Base-by-base conservation (phyloP, 2,888 invertebrate species). In the Charanyca ferruginea region DNA sequence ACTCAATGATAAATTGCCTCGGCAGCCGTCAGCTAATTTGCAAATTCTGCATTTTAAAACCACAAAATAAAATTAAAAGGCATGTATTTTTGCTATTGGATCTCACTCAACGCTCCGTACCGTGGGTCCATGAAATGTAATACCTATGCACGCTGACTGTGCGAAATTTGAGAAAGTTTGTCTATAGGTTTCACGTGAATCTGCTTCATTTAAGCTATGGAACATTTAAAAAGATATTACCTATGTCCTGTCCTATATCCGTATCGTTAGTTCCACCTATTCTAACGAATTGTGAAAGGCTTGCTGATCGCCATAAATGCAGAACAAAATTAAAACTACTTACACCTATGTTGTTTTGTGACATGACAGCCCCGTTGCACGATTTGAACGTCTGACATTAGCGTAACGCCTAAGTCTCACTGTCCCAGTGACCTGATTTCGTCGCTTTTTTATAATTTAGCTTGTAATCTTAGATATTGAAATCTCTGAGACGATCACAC, bases 111-210 rank as follows among this genome's bases (percentile, higher is more conserved):
- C 38, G 32, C 0, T 35, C 13, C 18, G 11, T 3, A n/a, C n/a
- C n/a, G n/a, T n/a, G n/a, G n/a, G 22, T 42, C 25, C 35, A 51
- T 35, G 42, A 23, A 63, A 64, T 16, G 23, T 48, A 23, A 49
- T 25, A 63, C 20, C 9, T 2, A 2, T 11, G 32, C 32, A 9
- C 9, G n/a, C 13, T 18, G 18, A 44, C 6, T 20, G 38, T 11
- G 16, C 16, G 2, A n/a, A 42, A 13, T 42, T 22, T n/a, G 53
- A 32, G 18, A 53, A 58, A 32, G 32, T 32, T 32, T 7, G n/a
- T n/a, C n/a, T n/a, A n/a, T n/a, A 11, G 32, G 32, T 11, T 32
- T 11, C 11, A 2, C 32, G 9, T 32, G 7, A 32, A 32, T 11
- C 9, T 32, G n/a, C n/a, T n/a, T n/a, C n/a, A n/a, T n/a, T n/a